Base-by-base conservation (phyloP, 2,888 invertebrate genomes). In the Lasioglossum marginatum region DNA sequence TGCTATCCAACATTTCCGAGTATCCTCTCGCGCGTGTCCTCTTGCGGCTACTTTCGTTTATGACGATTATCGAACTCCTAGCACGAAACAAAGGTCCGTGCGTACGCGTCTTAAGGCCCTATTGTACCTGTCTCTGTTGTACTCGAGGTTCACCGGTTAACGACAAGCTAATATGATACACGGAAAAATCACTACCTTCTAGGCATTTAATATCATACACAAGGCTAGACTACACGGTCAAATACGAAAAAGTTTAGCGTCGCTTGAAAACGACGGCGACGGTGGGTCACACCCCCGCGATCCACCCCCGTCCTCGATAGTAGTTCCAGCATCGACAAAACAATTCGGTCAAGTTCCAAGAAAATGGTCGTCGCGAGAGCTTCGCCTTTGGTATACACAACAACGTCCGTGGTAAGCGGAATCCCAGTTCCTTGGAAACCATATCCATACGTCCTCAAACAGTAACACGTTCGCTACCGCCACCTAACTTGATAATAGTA, bases 1-100 rank as follows among this genome's bases (percentile, higher is more conserved):
- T 81, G 81, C 81, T 82, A 83, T 76, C 31, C 23, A 77, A 82
- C 84, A 81, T 77, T 83, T 79, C 37, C 77, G 23, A 71, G 74
- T 77, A 31, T 68, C 37, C 19, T 73, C 60, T 84, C 63, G 60
- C 34, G 34, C 34, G 34, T 66, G 34, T 34, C 66, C 84, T 79
- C 87, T 87, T 82, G 83, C 86, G 82, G 90, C 91, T 94, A 93
- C 92, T 92, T n/a, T 57, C 12, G n/a, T n/a, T 57, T 92, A 92
- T 92, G 88, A 92, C 91, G 89, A 89, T 92, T 93, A 94, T 93
- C 93, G 92, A 93, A 93, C 91, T 92, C 91, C 91, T 92, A 92
- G 88, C 91, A 90, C 89, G 90, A 12, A 86, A 85, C 76, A 71
- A n/a, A n/a, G 73, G 82, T 75, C 72, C 78, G 70, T 75, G 73